Conservation (phyloP, 2,797 vertebrate genomes). For the Champsocephalus gunnari region DNA sequence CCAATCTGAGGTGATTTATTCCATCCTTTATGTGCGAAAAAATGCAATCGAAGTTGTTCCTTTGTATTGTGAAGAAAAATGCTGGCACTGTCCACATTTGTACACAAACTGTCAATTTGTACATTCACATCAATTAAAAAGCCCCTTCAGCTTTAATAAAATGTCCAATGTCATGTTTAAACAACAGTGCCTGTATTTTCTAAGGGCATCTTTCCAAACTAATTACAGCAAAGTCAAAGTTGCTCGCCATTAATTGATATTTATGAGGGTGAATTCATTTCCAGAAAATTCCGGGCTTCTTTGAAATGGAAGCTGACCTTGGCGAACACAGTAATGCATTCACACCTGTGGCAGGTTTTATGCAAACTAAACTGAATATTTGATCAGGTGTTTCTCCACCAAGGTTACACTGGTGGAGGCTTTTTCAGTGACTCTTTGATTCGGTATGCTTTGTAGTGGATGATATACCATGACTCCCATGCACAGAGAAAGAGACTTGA, state of each 20-base stretch:
- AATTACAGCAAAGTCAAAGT: conserved; percentile 77
- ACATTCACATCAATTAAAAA: conserved; percentile 59
- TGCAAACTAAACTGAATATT: conserved; percentile 79
- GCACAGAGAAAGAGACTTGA: not conserved
- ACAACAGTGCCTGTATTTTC: conserved; percentile 65
- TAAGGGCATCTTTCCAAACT: conserved; percentile 59
- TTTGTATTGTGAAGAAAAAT: conserved; percentile 25
- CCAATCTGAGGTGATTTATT: conserved; percentile 23
- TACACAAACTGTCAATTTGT: conserved; percentile 51
- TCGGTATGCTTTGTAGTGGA: conserved; percentile 25
- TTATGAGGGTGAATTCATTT: conserved; percentile 76
- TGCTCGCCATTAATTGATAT: conserved; percentile 70
- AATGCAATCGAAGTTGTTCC: conserved; percentile 2
- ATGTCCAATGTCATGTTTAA: conserved; percentile 70
- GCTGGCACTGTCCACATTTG: conserved; percentile 4
- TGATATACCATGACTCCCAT: not conserved
- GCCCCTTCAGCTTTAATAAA: conserved; percentile 47
- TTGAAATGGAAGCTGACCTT: conserved; percentile 75
- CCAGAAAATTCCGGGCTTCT: conserved; percentile 60
- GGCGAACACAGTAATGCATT: conserved; percentile 73
- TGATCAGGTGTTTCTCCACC: conserved; percentile 64
- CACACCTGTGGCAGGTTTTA: conserved; percentile 80
- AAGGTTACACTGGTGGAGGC: conserved; percentile 68
- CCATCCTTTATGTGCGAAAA: conserved; percentile 13
- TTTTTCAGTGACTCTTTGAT: conserved; percentile 27